Conservation (phyloP, 2,888 invertebrate species). For the Cerastis rubricosa region DNA sequence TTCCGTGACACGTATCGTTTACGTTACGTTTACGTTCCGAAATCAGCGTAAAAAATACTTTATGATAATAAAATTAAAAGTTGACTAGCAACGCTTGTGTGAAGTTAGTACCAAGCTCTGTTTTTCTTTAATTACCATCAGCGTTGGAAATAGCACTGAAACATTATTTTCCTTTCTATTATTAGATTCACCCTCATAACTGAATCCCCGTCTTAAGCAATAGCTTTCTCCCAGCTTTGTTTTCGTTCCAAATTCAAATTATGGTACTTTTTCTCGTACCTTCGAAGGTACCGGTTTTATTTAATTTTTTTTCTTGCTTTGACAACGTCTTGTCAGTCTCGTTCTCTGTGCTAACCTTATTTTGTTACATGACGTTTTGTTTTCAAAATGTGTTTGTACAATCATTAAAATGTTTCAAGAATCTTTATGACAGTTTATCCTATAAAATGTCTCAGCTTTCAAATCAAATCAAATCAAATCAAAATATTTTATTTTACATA, state of each 20-base stretch:
- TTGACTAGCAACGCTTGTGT: neutral
- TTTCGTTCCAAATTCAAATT: slow-evolving; percentile 49
- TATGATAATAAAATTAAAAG: neutral
- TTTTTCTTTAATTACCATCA: slow-evolving; percentile 31
- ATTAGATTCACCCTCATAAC: slow-evolving; percentile 47
- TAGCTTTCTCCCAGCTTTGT: slow-evolving; percentile 21
- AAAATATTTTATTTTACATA: too few species aligned
- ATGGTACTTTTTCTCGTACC: slow-evolving; percentile 22
- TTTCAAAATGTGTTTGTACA: neutral
- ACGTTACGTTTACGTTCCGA: neutral
- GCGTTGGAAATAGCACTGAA: slow-evolving; percentile 10
- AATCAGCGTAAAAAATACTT: neutral
- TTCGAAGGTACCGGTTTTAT: slow-evolving; percentile 23
- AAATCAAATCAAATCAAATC: too few species aligned
- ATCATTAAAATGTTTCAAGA: neutral
- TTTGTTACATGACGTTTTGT: neutral
- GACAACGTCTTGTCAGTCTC: neutral
- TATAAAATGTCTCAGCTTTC: too few species aligned
- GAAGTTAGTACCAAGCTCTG: slow-evolving; percentile 3
- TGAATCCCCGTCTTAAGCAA: slow-evolving; percentile 30
- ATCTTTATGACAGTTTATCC: neutral
- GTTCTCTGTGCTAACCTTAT: slow-evolving; percentile 4
- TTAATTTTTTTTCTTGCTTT: slow-evolving; percentile 25
- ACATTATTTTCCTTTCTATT: slow-evolving; percentile 44
- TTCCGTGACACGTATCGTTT: neutral